Conservation (phyloP, 1,140 invertebrate species). For the Goniozus legneri region DNA sequence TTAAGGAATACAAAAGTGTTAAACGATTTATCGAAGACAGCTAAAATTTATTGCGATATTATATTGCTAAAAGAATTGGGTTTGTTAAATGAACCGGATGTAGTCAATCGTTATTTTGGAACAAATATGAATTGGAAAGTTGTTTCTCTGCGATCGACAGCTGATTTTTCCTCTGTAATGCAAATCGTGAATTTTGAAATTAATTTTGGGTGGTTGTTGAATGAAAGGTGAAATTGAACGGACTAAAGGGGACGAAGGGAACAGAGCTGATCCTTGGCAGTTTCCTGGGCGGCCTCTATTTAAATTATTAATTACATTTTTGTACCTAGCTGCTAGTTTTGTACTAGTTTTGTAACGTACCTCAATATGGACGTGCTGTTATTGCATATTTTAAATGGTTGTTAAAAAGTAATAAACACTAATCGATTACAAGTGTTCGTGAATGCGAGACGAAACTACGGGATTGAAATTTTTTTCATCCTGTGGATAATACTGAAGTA, state of each 20-base stretch:
- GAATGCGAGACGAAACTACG: too few species aligned
- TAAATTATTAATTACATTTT: conserved; percentile 51
- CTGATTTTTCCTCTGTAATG: too few species aligned
- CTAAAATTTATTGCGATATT: too few species aligned
- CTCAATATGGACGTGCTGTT: conserved; percentile 48
- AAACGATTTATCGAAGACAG: conserved; percentile 9
- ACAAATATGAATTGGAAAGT: too few species aligned
- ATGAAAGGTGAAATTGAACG: background rate
- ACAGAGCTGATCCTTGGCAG: conserved; percentile 42
- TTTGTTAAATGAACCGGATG: too few species aligned
- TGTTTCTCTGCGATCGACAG: too few species aligned
- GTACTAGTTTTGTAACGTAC: conserved; percentile 55
- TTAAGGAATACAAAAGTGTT: conserved; percentile 9
- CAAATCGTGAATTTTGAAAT: too few species aligned
- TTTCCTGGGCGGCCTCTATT: conserved; percentile 43
- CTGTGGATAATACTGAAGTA: too few species aligned
- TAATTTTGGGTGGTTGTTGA: background rate
- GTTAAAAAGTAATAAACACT: conserved; percentile 37
- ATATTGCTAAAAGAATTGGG: too few species aligned
- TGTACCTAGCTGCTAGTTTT: conserved; percentile 55
- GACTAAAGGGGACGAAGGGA: conserved; percentile 7
- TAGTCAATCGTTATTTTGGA: too few species aligned
- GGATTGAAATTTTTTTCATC: too few species aligned
- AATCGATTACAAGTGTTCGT: too few species aligned
- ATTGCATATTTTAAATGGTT: conserved; percentile 49